Conservation (phyloP, 2,113 vertebrate genomes). For the Castor canadensis region DNA sequence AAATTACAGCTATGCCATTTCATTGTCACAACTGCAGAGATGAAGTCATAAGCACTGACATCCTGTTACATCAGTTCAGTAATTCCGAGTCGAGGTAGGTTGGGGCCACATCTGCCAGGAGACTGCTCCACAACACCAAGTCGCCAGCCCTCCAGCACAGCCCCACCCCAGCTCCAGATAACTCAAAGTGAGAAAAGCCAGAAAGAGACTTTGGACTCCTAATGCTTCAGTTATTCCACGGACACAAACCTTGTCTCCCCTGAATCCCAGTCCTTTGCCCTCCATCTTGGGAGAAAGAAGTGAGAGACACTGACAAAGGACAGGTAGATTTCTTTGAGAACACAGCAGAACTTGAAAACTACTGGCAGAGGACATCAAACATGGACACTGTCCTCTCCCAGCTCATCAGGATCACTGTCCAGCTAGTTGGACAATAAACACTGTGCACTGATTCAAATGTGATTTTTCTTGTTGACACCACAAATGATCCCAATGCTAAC, state of each 20-base stretch:
- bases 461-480: neutral
- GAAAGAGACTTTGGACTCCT: neutral
- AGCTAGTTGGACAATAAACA: neutral
- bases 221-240: rapidly evolving
- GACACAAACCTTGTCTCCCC: neutral
- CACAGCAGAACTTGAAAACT: neutral
- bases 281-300: no score
- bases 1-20: no score
- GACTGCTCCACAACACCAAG: rapidly evolving
- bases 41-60: neutral
- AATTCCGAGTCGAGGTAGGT: no score
- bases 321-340: neutral
- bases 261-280: neutral
- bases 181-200: neutral
- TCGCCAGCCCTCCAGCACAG: neutral
- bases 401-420: rapidly evolving
- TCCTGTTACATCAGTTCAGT: neutral
- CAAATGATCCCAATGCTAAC: neutral
- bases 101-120: neutral
- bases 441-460: neutral
- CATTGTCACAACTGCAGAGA: neutral
- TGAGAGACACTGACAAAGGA: no score
- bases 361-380: neutral
- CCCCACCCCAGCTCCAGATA: neutral
- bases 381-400: neutral